Evolutionary conservation across 2,797 vertebrate species (phyloP).

Genomic region (Myotis daubentonii): DNA sequence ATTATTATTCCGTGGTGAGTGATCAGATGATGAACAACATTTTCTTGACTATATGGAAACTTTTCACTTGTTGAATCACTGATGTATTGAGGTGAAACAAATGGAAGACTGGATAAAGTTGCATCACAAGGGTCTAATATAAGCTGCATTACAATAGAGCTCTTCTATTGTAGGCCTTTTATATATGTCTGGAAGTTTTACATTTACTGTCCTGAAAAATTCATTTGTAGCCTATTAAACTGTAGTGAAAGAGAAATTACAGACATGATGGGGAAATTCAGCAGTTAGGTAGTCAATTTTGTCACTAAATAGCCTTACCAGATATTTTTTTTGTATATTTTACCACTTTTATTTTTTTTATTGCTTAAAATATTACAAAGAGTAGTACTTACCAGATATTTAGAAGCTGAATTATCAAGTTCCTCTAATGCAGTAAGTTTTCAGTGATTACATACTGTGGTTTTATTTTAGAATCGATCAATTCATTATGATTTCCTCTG

Average conservation of each 20-base stretch:
- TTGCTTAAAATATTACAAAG: too few relatives aligned
- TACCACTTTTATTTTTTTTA: too few relatives aligned
- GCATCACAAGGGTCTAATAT: background rate
- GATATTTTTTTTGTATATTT: background rate
- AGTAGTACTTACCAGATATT: background rate
- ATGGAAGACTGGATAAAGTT: slow-evolving; percentile 8
- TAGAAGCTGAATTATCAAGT: slow-evolving; percentile 30
- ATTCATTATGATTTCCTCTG: slow-evolving; percentile 22
- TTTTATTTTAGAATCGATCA: slow-evolving; percentile 62
- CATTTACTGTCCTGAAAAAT: background rate
- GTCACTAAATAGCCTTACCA: background rate
- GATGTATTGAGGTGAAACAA: background rate
- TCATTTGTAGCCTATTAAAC: background rate
- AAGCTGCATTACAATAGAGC: background rate
- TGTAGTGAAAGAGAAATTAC: background rate
- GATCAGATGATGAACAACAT: slow-evolving; percentile 54
- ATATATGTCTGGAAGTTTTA: background rate
- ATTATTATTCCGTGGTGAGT: slow-evolving; percentile 97
- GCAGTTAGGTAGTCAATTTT: background rate
- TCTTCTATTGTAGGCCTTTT: slow-evolving; percentile 24
- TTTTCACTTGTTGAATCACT: background rate
- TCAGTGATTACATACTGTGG: slow-evolving; percentile 56
- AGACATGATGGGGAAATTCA: background rate
- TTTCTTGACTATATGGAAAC: slow-evolving; percentile 6
- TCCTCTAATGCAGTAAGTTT: slow-evolving; percentile 34